Evolutionary conservation across 2,888 invertebrate genomes (phyloP).

Genomic region (Eudemis profundana): DNA sequence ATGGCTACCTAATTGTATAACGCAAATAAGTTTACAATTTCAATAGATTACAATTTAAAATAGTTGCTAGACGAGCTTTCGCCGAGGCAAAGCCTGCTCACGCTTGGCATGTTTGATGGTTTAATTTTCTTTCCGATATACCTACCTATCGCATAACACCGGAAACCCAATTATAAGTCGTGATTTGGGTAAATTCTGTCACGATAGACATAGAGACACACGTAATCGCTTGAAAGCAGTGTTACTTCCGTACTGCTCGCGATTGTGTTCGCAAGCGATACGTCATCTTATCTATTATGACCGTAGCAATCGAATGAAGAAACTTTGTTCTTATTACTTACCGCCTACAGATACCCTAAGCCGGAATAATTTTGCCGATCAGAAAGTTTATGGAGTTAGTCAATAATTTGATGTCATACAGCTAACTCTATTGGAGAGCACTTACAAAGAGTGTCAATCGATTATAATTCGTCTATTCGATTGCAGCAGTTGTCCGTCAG

Average conservation of each 20-base stretch:
- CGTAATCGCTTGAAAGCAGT: conserved; percentile 46
- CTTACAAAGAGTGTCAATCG: conserved; percentile 29
- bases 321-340: too few relatives aligned
- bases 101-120: background rate
- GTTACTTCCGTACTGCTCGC: conserved; percentile 66
- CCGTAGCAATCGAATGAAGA: too few relatives aligned
- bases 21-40: background rate
- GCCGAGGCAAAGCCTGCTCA: background rate
- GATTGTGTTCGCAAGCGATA: too few relatives aligned
- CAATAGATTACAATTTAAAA: background rate
- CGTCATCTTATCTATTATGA: too few relatives aligned
- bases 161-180: conserved; percentile 16
- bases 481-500: conserved; percentile 66
- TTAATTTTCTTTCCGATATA: conserved; percentile 7
- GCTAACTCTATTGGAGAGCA: background rate
- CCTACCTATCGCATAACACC: conserved; percentile 15
- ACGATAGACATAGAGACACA: conserved; percentile 7
- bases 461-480: conserved; percentile 52
- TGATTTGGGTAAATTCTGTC: conserved; percentile 19
- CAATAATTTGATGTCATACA: background rate
- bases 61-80: conserved; percentile 14
- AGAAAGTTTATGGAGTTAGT: background rate
- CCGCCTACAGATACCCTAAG: too few relatives aligned
- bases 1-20: background rate
- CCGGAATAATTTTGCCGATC: too few relatives aligned